These are phyloP conservation scores for Mastomys coucha DNA, from an alignment of 2,113 vertebrate genomes.

Conservation along the genomic window DNA sequence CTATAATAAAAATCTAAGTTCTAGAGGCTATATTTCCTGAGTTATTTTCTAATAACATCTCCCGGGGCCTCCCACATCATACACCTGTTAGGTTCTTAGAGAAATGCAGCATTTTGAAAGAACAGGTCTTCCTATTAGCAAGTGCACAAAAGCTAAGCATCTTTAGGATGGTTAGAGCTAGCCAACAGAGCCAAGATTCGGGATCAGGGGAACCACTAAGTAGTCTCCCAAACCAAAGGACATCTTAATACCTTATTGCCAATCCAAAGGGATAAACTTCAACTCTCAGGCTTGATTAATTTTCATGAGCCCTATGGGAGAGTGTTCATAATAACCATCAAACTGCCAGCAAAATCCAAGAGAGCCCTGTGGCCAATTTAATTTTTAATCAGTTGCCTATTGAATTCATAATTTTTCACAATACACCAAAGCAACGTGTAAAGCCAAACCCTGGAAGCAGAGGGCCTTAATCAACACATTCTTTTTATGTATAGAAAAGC, in stretches of 20 bases:
- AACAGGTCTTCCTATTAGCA: neutral
- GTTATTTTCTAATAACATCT: slow-evolving; percentile 42
- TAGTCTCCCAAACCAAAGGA: slow-evolving; percentile 75
- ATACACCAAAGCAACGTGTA: slow-evolving; percentile 39
- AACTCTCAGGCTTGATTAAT: slow-evolving; percentile 1
- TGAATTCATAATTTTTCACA: slow-evolving; percentile 70
- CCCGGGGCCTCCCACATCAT: neutral
- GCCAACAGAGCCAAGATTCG: slow-evolving; percentile 28
- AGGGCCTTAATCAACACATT: neutral
- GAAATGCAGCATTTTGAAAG: slow-evolving; percentile 22
- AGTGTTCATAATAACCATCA: slow-evolving; percentile 38
- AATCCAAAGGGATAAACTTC: slow-evolving; percentile 35
- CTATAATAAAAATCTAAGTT: neutral
- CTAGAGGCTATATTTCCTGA: slow-evolving; percentile 21
- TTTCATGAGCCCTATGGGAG: neutral
- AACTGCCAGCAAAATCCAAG: slow-evolving; percentile 42
- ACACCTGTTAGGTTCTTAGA: neutral
- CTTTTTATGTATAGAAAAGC: slow-evolving; percentile 6
- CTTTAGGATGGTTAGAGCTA: neutral
- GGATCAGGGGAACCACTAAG: slow-evolving; percentile 68
- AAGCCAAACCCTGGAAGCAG: slow-evolving; percentile 28
- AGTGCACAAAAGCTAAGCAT: neutral
- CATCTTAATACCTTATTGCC: slow-evolving; percentile 67
- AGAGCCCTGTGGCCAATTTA: slow-evolving; percentile 14
- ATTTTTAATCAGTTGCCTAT: slow-evolving; percentile 68